A percentile compares a stretch with the other conserved stretches of the same genome.
Evolutionary conservation across 1,140 invertebrate genomes (phyloP).

Genomic region (Lerema accius): DNA sequence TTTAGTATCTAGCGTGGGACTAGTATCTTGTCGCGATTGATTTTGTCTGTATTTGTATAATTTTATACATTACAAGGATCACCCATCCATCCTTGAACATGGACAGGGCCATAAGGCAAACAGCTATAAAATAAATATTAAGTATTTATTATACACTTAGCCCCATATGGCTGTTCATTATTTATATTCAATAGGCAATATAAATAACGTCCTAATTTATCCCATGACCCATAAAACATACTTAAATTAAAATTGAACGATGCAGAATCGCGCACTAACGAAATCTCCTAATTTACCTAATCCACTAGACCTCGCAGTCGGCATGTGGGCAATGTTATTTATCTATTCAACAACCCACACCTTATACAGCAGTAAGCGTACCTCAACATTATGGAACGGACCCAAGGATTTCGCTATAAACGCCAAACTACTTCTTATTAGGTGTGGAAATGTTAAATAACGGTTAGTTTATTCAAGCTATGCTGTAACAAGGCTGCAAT

Average conservation of each 20-base stretch:
- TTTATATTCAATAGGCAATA: too few relatives aligned
- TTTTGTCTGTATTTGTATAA: background rate
- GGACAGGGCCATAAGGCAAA: too few relatives aligned
- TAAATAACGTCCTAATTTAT: too few relatives aligned
- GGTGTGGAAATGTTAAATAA: constrained; percentile 26
- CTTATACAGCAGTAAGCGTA: constrained; percentile 1
- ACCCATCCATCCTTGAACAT: too few relatives aligned
- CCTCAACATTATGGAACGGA: constrained; percentile 22
- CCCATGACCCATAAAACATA: too few relatives aligned
- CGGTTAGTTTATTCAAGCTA: constrained; percentile 7
- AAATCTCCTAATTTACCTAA: background rate
- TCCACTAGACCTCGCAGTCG: background rate
- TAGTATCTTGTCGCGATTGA: background rate
- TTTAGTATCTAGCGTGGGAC: constrained; percentile 18
- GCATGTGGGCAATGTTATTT: constrained; percentile 21
- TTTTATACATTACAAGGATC: too few relatives aligned
- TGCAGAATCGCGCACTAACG: background rate
- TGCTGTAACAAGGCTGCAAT: background rate
- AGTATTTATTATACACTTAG: too few relatives aligned
- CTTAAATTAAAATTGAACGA: too few relatives aligned
- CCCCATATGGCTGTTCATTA: too few relatives aligned
- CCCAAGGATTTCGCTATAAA: constrained; percentile 27
- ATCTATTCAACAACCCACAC: constrained; percentile 20
- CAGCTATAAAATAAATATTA: too few relatives aligned
- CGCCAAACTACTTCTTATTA: constrained; percentile 19